phyloP scores from a whole-genome alignment of 1,140 invertebrate genomes.

The Lycorma delicatula region DNA sequence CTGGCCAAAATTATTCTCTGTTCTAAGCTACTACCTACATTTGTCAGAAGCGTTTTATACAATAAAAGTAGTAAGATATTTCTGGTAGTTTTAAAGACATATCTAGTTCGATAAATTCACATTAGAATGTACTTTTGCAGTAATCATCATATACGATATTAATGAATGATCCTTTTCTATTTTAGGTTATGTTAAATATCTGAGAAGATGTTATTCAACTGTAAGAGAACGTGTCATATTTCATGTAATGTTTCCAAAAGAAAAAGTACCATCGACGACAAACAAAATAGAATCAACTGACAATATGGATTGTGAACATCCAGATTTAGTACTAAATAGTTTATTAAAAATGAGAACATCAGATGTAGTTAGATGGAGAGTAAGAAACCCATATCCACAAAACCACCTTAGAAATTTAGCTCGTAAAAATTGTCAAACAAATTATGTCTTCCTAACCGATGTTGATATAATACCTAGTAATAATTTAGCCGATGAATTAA shows the following conservation, averaged over 20 bases:
- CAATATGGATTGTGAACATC: slow-evolving; percentile 52
- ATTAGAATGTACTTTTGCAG: too few species aligned
- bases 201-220: slow-evolving; percentile 63
- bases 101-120: too few species aligned
- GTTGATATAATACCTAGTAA: slow-evolving; percentile 74
- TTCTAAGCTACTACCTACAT: too few species aligned
- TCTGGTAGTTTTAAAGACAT: too few species aligned
- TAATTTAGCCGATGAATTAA: slow-evolving; percentile 53
- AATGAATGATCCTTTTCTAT: too few species aligned
- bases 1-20: too few species aligned
- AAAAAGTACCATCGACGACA: slow-evolving; percentile 38
- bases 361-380: slow-evolving; percentile 54
- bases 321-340: slow-evolving; percentile 48
- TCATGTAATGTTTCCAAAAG: slow-evolving; percentile 56
- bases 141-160: too few species aligned
- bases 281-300: slow-evolving; percentile 35
- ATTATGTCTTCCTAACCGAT: slow-evolving; percentile 73
- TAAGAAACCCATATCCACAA: slow-evolving; percentile 69
- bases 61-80: too few species aligned
- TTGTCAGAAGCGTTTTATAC: too few species aligned
- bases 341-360: slow-evolving; percentile 42
- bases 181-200: slow-evolving; percentile 59
- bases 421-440: slow-evolving; percentile 68
- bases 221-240: slow-evolving; percentile 59
- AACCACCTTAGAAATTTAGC: slow-evolving; percentile 79